Evolutionary conservation across 2,113 vertebrate species (phyloP).

Genomic region (Casuarius casuarius): DNA sequence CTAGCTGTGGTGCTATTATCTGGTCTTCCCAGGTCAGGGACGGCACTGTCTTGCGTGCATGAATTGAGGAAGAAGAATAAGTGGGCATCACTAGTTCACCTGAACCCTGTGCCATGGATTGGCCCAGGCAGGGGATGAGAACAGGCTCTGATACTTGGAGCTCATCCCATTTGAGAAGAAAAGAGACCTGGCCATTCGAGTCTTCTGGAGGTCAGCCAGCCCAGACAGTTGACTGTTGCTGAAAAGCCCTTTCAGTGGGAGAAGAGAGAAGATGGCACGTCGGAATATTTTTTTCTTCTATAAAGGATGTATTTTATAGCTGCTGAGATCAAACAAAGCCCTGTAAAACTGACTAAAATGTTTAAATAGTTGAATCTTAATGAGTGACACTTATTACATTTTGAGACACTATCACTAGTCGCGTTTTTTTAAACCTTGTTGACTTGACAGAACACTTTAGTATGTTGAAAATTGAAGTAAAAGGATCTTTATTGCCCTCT

Average conservation of each 20-base stretch:
- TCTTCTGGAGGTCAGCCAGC: slow-evolving; percentile 13
- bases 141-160: not conserved
- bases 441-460: not conserved
- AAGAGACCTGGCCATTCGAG: not conserved
- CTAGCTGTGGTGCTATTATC: slow-evolving; percentile 49
- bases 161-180: not conserved
- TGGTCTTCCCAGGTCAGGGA: not conserved
- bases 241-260: slow-evolving; percentile 31
- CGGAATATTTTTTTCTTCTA: slow-evolving; percentile 12
- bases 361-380: not conserved
- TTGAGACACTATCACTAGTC: not conserved
- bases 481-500: not conserved
- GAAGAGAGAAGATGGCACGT: not conserved
- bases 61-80: not conserved
- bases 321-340: slow-evolving; percentile 13
- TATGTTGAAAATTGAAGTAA: not conserved
- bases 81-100: not conserved
- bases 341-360: slow-evolving; percentile 32
- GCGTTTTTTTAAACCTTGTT: not conserved
- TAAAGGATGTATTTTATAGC: slow-evolving; percentile 37
- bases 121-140: not conserved
- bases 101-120: not conserved
- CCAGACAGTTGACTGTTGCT: not conserved
- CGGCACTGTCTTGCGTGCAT: not conserved
- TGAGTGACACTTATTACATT: not conserved